Base-by-base conservation (phyloP, 1,140 invertebrate genomes). In the Habropoda laboriosa region DNA sequence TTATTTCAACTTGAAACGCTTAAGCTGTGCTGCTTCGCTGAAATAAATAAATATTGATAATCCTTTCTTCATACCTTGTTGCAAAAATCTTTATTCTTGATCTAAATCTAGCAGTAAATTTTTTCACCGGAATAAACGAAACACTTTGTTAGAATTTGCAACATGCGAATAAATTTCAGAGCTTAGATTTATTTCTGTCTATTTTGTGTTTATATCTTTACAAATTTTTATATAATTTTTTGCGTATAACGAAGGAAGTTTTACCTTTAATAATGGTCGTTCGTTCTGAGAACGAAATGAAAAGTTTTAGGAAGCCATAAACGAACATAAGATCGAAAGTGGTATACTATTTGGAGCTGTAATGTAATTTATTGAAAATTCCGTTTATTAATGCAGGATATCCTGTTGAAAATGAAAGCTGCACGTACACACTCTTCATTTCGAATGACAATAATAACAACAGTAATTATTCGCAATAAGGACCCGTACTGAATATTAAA, bases 341-440 rank as follows among this genome's bases (percentile, higher is more conserved):
- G 7, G 27, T 35, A n/a, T n/a, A 55, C 32, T 13, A 45, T 45
- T 45, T 68, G 7, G 24, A 67, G 40, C 18, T 13, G 27, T 32
- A 35, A 13, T 27, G 16, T 16, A 16, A 16, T 27, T 27, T 16
- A 45, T 68, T 68, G 42, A 45, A 42, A 35, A 68, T 76, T 76
- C 63, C 21, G 63, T 57, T 47, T 53, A 27, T n/a, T 27, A 27
- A 45, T 16, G 24, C 21, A 21, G 73, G 63, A 76, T 57, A 68
- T 76, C 73, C 73, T 67, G 63, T 68, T 30, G 73, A 76, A 68
- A 76, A 57, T 30, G 73, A 76, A 76, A 76, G 63, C 38, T 57
- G 42, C 61, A 47, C 60, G 72, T 64, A 51, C 60, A 6, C 27
- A 13, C 32, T 18, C 49, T 35, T 24, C 35, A 18, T 75, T 30